Conservation (phyloP, 2,888 invertebrate genomes). For the Tipula confusa region DNA sequence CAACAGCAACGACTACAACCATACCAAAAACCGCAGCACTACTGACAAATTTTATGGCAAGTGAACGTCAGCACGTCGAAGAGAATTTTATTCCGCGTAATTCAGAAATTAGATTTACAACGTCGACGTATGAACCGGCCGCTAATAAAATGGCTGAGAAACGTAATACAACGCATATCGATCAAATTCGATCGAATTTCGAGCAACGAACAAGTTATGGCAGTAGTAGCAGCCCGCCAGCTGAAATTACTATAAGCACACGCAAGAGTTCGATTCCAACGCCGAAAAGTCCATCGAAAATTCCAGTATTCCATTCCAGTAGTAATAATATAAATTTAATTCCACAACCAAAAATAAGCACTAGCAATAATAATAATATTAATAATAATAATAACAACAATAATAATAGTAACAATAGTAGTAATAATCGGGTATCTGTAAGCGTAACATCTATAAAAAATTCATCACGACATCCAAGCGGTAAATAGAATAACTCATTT, state of each 20-base stretch:
- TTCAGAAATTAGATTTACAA: constrained; percentile 59
- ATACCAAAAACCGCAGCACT: constrained; percentile 31
- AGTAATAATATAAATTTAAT: constrained; percentile 41
- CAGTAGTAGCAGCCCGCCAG: constrained; percentile 39
- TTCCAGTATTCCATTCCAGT: constrained; percentile 52
- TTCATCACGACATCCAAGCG: constrained; percentile 56
- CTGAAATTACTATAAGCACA: constrained; percentile 42
- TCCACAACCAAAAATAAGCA: constrained; percentile 46
- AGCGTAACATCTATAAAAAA: constrained; percentile 61
- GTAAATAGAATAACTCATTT: constrained; percentile 40
- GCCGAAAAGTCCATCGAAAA: constrained; percentile 53
- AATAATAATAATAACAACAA: not conserved
- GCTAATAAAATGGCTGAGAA: constrained; percentile 45
- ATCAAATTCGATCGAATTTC: constrained; percentile 51
- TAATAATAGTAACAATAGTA: constrained; percentile 42
- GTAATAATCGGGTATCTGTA: constrained; percentile 44
- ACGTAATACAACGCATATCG: constrained; percentile 57
- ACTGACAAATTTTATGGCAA: constrained; percentile 29
- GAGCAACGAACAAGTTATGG: constrained; percentile 44
- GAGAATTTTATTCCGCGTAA: constrained; percentile 50
- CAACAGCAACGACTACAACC: not conserved
- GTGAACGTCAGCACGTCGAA: constrained; percentile 32
- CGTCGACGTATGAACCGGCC: constrained; percentile 59
- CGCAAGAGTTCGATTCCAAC: constrained; percentile 32
- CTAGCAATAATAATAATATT: constrained; percentile 26